Base-by-base conservation (phyloP, 2,113 vertebrate species). In the Cyanoramphus novaezelandiae region DNA sequence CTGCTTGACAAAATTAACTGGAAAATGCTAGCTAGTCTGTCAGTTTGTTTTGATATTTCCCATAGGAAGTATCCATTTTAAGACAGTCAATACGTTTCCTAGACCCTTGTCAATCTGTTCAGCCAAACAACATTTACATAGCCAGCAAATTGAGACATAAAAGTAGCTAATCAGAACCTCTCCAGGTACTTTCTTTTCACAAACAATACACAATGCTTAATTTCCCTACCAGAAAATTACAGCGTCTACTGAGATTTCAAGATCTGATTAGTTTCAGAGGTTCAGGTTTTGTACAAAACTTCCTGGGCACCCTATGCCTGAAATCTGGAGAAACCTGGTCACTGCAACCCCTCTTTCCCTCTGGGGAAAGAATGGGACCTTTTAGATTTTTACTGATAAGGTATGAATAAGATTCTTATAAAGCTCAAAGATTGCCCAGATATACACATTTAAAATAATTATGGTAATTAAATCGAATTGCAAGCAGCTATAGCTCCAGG, bases 371-470 rank as follows among this genome's bases (percentile, higher is more conserved):
- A 96, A 93, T 31, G 50, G 87, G 89, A 95, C 93, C 87, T 86
- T 97, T 94, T 71, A 97, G 96, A 95, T 97, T 97, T 89, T 97
- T 94, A 87, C 94, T 82, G 96, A 97, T 97, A 97, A 97, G 82
- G 95, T 97, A 97, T 97, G 96, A 97, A 94, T 97, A 97, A 96
- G 95, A 97, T 97, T 97, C 96, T 90, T 97, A 97, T 97, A 97
- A 97, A 97, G 91, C 96, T 93, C 93, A 94, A 94, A 97, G 96
- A 97, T 95, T 97, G 91, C 94, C 92, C 96, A 96, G 96, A 97
- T 97, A 97, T 88, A 76, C 93, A 96, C 93, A 97, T 97, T 97
- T 96, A 96, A 97, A 97, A 97, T 97, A 97, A 97, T 97, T 97
- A 97, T 91, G 93, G 95, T 97, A 96, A 97, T 97, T 97, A 97